Percentiles rank a stretch among this genome's conserved stretches.
Conservation (phyloP, 35 echinoderm and acorn worm species). For the Chiridota heheva region DNA sequence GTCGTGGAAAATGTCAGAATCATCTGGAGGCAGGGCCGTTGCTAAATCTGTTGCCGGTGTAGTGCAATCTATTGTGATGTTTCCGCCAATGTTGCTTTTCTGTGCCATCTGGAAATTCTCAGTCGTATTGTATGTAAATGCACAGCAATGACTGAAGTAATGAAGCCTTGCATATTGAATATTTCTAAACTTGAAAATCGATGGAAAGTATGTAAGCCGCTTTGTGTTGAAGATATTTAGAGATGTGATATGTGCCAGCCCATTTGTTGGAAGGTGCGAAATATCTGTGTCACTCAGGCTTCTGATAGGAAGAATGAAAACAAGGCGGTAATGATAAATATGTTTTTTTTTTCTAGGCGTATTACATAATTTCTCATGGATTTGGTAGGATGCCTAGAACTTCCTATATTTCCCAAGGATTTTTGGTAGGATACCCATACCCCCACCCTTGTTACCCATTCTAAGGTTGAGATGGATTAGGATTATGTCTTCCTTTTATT, state of each 20-base stretch:
- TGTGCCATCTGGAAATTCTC: conserved; percentile 59
- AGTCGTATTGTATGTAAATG: conserved; percentile 66
- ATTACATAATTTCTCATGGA: too few relatives aligned
- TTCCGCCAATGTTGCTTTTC: conserved; percentile 34
- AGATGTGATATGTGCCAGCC: conserved; percentile 50
- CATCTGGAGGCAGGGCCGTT: neutral
- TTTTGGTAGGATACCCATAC: too few relatives aligned
- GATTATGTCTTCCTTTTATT: too few relatives aligned
- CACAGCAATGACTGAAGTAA: conserved; percentile 96
- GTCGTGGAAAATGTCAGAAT: neutral
- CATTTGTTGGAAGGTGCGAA: conserved; percentile 71
- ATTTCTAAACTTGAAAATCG: conserved; percentile 75
- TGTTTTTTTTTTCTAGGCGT: too few relatives aligned
- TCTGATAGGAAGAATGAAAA: too few relatives aligned
- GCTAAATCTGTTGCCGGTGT: neutral
- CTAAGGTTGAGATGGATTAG: too few relatives aligned
- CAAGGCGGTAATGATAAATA: too few relatives aligned
- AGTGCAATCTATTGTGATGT: conserved; percentile 27
- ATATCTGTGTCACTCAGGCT: conserved; percentile 63
- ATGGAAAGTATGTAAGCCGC: conserved; percentile 71
- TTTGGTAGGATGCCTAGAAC: too few relatives aligned
- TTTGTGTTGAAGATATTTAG: conserved; percentile 67
- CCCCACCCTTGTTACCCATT: too few relatives aligned
- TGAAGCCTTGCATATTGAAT: conserved; percentile 55
- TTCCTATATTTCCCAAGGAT: too few relatives aligned